These are phyloP conservation scores for Plemyria rubiginata DNA, from an alignment of 2,888 invertebrate species.

Conservation along the genomic window DNA sequence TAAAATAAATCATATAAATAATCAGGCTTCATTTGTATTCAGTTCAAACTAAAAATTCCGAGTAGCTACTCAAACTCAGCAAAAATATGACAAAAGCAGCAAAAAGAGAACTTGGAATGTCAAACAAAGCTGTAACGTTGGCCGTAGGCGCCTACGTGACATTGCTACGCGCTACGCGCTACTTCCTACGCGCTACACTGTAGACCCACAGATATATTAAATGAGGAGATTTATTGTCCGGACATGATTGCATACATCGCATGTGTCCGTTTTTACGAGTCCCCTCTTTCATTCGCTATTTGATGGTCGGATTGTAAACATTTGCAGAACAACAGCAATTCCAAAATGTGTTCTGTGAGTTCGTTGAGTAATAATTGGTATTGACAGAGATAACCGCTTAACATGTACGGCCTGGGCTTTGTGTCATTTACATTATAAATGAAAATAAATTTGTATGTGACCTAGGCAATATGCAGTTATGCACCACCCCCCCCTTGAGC, in stretches of 20 bases:
- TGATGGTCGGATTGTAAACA: background rate
- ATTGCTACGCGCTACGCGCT: constrained; percentile 53
- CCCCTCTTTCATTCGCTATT: background rate
- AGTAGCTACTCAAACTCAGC: background rate
- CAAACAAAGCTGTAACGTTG: constrained; percentile 32
- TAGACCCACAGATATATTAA: constrained; percentile 10
- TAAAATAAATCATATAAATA: too few relatives aligned
- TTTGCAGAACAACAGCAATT: background rate
- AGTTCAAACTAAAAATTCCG: background rate
- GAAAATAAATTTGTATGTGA: too few relatives aligned
- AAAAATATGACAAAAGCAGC: constrained; percentile 2
- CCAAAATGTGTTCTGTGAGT: too few relatives aligned
- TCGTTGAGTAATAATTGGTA: too few relatives aligned
- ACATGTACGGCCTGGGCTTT: too few relatives aligned
- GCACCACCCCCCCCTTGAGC: too few relatives aligned
- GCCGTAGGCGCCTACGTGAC: constrained; percentile 64
- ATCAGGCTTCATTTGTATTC: too few relatives aligned
- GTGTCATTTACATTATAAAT: too few relatives aligned
- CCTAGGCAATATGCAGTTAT: too few relatives aligned
- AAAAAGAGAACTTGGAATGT: constrained; percentile 16
- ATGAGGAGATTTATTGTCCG: background rate
- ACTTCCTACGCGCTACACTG: constrained; percentile 49
- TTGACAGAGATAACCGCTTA: too few relatives aligned
- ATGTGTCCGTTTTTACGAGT: background rate
- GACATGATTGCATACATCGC: background rate